A percentile compares a stretch with the other conserved stretches of the same genome.
phyloP scores from a whole-genome alignment of 1,140 invertebrate species.

The Antheraea mylitta region DNA sequence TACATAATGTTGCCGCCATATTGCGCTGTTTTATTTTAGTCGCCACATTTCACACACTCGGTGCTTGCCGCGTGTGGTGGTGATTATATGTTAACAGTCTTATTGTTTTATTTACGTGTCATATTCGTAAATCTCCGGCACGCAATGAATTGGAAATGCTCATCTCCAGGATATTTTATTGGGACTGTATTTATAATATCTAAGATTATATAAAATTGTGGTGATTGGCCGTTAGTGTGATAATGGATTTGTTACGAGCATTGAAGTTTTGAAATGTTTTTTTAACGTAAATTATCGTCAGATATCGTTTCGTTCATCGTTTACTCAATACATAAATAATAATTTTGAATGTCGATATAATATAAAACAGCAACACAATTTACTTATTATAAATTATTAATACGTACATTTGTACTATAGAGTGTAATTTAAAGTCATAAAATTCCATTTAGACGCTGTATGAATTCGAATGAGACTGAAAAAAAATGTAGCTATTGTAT shows the following conservation, averaged over 20 bases:
- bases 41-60: constrained; percentile 38
- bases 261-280: not conserved
- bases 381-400: not conserved
- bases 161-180: not conserved
- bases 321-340: not conserved
- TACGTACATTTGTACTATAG: not conserved
- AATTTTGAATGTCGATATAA: too few species aligned
- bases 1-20: constrained; percentile 32
- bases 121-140: not conserved
- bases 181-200: not conserved
- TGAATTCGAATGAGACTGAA: not conserved
- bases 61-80: constrained; percentile 17
- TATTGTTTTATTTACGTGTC: constrained; percentile 12
- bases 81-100: constrained; percentile 21
- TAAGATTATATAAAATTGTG: not conserved
- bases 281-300: not conserved
- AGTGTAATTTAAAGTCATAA: not conserved
- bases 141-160: not conserved
- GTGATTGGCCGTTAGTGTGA: not conserved
- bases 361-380: not conserved
- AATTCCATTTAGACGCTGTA: not conserved
- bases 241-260: not conserved
- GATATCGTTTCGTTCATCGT: not conserved
- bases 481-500: constrained; percentile 2
- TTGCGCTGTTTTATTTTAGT: constrained; percentile 45